Evolutionary conservation across 2,797 vertebrate genomes (phyloP), one percentile per base, ranked within the genome.

Genomic region (Smutsia gigantea): DNA sequence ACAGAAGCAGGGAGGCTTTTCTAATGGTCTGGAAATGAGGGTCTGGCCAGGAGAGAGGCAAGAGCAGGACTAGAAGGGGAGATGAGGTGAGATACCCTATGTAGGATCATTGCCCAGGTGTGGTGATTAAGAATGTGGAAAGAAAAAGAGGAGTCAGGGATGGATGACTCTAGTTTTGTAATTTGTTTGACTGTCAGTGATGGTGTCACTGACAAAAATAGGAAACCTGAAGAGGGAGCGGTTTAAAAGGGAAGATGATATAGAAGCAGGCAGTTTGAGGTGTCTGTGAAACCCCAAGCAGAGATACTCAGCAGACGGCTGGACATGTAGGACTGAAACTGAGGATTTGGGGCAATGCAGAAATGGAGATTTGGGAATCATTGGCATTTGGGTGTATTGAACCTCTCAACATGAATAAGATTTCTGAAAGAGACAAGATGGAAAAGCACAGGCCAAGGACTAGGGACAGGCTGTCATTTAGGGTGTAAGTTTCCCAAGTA

Each of bases 351-450:
- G 46, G n/a, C 53, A 64, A 85, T 59, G 51, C 46, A 96, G 53
- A 81, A 66, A 49, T 81, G 31, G 29, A 37, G 61, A 85, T 53
- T 86, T 59, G 49, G 37, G 21, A 34, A 57, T 92, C 61, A 11
- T 0, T 57, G 51, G 34, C 57, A 23, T 63, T 63, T n/a, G 61
- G 34, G 11, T 74, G 5, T 55, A 34, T 66, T 69, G 46, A 78
- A 64, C 37, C 4, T 68, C 59, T 46, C 3, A 87, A 27, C 11
- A 49, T 93, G 75, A 78, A 31, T 90, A 64, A 49, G 90, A 57
- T 88, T 87, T 92, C 71, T 93, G 29, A 89, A 82, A 78, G 69
- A 95, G 25, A 79, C 31, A 25, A 72, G 39, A 94, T 81, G 34
- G n/a, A 57, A 69, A 68, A 94, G 34, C 72, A 46, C 61, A 96